Evolutionary conservation across 2,113 vertebrate genomes (phyloP).

Genomic region (Muscicapa adusta): DNA sequence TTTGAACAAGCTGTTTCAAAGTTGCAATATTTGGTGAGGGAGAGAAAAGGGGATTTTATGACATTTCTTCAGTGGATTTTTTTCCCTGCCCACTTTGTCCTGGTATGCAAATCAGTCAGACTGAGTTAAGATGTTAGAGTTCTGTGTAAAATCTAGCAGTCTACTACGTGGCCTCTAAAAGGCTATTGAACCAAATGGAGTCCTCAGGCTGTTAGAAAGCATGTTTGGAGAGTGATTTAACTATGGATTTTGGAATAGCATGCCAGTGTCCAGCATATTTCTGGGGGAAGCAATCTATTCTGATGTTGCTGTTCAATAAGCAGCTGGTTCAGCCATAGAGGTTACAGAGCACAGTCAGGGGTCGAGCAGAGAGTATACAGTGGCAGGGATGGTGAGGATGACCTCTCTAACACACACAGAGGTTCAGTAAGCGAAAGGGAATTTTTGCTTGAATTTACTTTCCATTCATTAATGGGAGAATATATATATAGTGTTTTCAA

Average conservation of each 20-base stretch:
- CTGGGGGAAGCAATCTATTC: neutral
- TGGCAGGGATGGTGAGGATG: neutral
- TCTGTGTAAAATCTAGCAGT: neutral
- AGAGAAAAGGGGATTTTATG: neutral
- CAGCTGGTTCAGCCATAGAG: neutral
- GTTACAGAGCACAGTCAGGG: neutral
- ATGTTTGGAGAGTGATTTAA: neutral
- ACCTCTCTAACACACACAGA: neutral
- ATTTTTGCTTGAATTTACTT: neutral
- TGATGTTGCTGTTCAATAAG: neutral
- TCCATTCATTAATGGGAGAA: neutral
- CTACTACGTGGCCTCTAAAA: neutral
- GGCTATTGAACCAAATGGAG: neutral
- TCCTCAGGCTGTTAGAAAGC: neutral
- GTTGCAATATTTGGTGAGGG: neutral
- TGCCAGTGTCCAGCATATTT: neutral
- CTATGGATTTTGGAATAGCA: neutral
- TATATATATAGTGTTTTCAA: neutral
- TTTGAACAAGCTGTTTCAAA: neutral
- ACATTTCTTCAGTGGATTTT: neutral
- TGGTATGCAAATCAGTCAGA: neutral
- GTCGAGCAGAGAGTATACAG: neutral
- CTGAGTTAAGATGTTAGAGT: neutral
- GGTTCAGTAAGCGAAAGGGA: neutral
- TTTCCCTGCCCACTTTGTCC: accelerated